These are phyloP conservation scores for Oncorhynchus tshawytscha DNA, from an alignment of 2,113 vertebrate genomes.

Conservation along the genomic window DNA sequence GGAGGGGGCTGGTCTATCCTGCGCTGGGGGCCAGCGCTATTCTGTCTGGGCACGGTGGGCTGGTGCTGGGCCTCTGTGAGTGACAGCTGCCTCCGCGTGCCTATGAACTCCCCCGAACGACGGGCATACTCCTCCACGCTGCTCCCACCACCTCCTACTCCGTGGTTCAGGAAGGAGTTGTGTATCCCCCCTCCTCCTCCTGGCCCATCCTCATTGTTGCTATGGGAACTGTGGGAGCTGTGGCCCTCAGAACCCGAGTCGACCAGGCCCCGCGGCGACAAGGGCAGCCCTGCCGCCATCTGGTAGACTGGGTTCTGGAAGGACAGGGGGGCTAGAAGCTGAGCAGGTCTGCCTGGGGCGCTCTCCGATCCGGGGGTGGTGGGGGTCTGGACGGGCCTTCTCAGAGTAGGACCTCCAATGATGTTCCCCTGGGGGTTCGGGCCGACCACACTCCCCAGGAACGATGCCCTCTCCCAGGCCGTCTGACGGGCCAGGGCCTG, in stretches of 20 bases:
- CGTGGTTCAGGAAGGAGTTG: constrained; percentile 73
- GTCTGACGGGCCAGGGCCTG: constrained; percentile 59
- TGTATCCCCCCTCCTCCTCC: constrained; percentile 63
- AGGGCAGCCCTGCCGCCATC: constrained; percentile 93
- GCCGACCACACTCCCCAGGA: constrained; percentile 78
- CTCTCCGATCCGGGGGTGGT: constrained; percentile 79
- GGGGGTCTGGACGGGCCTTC: constrained; percentile 83
- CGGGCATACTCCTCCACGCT: constrained; percentile 76
- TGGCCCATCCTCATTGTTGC: constrained; percentile 90
- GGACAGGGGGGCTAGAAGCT: constrained; percentile 90
- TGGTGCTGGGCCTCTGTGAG: constrained; percentile 80
- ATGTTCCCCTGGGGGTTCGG: constrained; percentile 74
- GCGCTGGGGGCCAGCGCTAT: constrained; percentile 90
- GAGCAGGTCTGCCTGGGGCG: constrained; percentile 81
- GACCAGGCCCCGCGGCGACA: constrained; percentile 86
- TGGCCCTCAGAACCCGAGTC: constrained; percentile 97
- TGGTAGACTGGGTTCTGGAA: constrained; percentile 99
- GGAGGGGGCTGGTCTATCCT: constrained; percentile 92
- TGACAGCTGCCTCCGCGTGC: constrained; percentile 86
- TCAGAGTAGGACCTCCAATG: constrained; percentile 81
- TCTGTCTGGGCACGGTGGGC: constrained; percentile 85
- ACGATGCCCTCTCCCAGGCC: constrained; percentile 42
- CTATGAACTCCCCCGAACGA: constrained; percentile 80
- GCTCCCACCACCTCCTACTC: constrained; percentile 67
- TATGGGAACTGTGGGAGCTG: constrained; percentile 96